phyloP scores from a whole-genome alignment of 23 tunicate species.

The Ciona savignyi region DNA sequence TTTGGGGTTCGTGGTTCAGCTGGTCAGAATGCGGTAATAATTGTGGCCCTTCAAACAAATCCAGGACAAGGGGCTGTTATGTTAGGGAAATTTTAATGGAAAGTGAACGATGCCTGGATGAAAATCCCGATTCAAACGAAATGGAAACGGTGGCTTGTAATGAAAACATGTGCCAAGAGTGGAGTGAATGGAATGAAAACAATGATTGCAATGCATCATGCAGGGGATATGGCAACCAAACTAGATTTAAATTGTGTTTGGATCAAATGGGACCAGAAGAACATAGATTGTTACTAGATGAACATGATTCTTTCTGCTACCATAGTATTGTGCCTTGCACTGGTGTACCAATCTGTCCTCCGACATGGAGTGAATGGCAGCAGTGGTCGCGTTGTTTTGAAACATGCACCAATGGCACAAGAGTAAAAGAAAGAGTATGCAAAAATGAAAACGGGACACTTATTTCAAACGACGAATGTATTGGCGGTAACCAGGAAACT shows the following conservation, averaged over 20 bases:
- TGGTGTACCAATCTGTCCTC: no score
- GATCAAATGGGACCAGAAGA: no score
- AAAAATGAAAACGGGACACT: no score
- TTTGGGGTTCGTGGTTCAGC: neutral
- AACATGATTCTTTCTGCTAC: no score
- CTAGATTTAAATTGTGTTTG: constrained; percentile 1
- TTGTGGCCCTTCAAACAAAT: constrained; percentile 21
- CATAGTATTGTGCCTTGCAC: no score
- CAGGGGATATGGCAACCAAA: constrained; percentile 6
- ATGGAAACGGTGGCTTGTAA: constrained; percentile 22
- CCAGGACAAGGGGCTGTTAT: constrained; percentile 1
- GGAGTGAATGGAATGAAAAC: constrained; percentile 13
- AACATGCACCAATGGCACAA: no score
- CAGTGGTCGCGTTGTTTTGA: no score
- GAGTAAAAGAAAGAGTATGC: no score
- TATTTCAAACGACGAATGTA: no score
- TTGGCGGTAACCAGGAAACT: no score
- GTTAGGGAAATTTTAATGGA: constrained; percentile 2
- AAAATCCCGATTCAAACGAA: neutral
- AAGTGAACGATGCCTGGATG: neutral
- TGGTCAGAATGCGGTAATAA: constrained; percentile 23
- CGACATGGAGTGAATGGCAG: no score
- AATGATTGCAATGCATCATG: constrained; percentile 17
- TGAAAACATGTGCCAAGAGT: constrained; percentile 5
- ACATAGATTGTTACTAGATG: no score